Percentiles rank a stretch among this genome's conserved stretches.
These are phyloP conservation scores for Eupithecia abbreviata DNA, from an alignment of 2,888 invertebrate species.

Conservation along the genomic window DNA sequence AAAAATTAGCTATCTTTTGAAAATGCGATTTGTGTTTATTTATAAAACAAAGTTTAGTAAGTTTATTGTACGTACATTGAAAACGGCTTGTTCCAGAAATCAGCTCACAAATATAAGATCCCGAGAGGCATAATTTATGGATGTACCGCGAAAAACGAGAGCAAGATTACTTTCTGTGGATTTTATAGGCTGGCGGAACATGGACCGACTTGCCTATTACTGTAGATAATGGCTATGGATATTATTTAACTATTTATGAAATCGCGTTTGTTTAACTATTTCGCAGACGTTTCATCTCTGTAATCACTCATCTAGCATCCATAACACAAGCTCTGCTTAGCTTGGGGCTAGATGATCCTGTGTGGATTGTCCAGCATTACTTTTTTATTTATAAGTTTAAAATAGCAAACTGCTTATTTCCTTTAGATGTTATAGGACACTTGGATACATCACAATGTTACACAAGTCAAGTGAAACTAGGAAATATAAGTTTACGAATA, in stretches of 20 bases:
- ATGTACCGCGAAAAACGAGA: constrained; percentile 34
- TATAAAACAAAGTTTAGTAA: not conserved
- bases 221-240: constrained; percentile 2
- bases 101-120: constrained; percentile 13
- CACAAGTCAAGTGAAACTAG: no score
- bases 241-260: not conserved
- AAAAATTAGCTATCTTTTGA: not conserved
- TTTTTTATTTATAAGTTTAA: no score
- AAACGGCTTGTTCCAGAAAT: not conserved
- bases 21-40: not conserved
- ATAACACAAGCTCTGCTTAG: no score
- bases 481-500: no score
- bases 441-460: no score
- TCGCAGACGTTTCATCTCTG: not conserved
- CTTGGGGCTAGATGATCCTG: no score
- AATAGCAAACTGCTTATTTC: no score
- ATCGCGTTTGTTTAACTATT: not conserved
- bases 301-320: no score
- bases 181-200: not conserved
- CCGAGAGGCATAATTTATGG: constrained; percentile 31
- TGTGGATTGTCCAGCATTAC: no score
- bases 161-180: constrained; percentile 8
- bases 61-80: not conserved
- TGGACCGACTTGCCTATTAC: not conserved
- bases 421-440: no score